Evolutionary conservation across 2,797 vertebrate genomes (phyloP), one percentile per base, ranked within the genome.

Genomic region (Hydrophis major): DNA sequence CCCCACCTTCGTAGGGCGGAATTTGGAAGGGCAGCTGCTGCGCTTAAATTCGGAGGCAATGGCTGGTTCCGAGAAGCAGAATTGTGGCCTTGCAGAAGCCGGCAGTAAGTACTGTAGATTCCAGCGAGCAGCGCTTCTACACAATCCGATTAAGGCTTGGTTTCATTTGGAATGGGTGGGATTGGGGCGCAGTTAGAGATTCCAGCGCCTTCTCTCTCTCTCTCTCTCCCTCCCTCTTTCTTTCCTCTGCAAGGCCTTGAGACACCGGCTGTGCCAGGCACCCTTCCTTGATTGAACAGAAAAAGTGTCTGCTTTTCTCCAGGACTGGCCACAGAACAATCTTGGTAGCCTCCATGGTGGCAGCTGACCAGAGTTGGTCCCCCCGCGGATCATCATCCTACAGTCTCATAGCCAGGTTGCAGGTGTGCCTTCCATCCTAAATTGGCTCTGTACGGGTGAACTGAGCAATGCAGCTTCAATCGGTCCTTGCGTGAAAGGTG

Each of bases 1-100:
- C 96, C 96, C 96, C 97, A 94, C 96, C 96, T 95, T 96, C 96
- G 0, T 89, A 18, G 94, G 0, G 57, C 57, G 32, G 90, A 74
- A 90, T 60, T 69, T 37, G 69, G 91, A 27, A 59, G 25, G 78
- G 86, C 89, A 10, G 83, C 61, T 12, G 53, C 63, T 6, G 78
- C 27, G 89, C 86, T 59, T 37, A 13, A 60, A 60, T 56, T 14
- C 20, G 74, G 88, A 88, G 28, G 88, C n/a, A 27, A 59, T 37
- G 91, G 50, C 25, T 32, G 59, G 93, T 59, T 42, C 32, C 86
- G 4, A 78, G 86, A 22, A 63, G n/a, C 83, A 53, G 69, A 55
- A 18, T 87, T 47, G 78, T 7, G 50, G 74, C 27, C 90, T 37
- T 12, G 55, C 13, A n/a, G 47, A 50, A 83, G 47, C 66, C 74